phyloP scores from a whole-genome alignment of 2,797 vertebrate genomes.

The Hyperoplus immaculatus region DNA sequence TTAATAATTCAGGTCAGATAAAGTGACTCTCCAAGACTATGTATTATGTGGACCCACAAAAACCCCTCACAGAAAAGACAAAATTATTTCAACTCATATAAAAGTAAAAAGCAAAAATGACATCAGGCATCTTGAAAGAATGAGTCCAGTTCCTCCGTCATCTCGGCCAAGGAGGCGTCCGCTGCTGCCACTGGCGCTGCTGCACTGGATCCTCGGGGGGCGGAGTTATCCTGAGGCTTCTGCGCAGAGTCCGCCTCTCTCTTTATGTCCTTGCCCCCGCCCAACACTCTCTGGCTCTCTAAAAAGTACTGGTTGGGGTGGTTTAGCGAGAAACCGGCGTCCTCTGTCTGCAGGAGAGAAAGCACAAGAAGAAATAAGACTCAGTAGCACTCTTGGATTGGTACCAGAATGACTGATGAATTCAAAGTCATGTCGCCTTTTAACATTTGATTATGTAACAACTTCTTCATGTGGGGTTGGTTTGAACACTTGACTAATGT shows the following conservation, averaged over 20 bases:
- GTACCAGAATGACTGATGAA: background rate
- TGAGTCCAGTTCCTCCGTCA: slow-evolving; percentile 88
- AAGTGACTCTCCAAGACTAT: slow-evolving; percentile 9
- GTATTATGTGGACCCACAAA: background rate
- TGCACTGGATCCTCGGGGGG: slow-evolving; percentile 40
- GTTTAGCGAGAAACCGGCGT: slow-evolving; percentile 92
- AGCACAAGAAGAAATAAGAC: slow-evolving; percentile 4
- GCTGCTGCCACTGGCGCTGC: slow-evolving; percentile 47
- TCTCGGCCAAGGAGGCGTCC: slow-evolving; percentile 69
- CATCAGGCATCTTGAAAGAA: slow-evolving; percentile 86
- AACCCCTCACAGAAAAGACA: background rate
- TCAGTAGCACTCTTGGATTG: background rate
- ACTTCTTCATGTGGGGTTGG: slow-evolving; percentile 11
- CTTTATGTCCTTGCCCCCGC: slow-evolving; percentile 88
- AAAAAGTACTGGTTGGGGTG: slow-evolving; percentile 98
- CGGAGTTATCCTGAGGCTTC: slow-evolving; percentile 65
- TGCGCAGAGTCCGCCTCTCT: slow-evolving; percentile 83
- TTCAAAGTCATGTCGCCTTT: slow-evolving; percentile 23
- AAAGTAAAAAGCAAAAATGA: background rate
- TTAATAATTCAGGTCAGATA: slow-evolving; percentile 33
- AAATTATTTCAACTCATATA: slow-evolving; percentile 9
- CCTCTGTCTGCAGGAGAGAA: slow-evolving; percentile 87
- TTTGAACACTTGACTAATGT: slow-evolving; percentile 20
- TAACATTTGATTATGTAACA: slow-evolving; percentile 15
- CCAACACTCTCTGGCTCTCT: slow-evolving; percentile 93